A percentile compares a stretch with the other conserved stretches of the same genome.
These are phyloP conservation scores for Colostygia pectinataria DNA, from an alignment of 2,888 invertebrate genomes.

Conservation along the genomic window DNA sequence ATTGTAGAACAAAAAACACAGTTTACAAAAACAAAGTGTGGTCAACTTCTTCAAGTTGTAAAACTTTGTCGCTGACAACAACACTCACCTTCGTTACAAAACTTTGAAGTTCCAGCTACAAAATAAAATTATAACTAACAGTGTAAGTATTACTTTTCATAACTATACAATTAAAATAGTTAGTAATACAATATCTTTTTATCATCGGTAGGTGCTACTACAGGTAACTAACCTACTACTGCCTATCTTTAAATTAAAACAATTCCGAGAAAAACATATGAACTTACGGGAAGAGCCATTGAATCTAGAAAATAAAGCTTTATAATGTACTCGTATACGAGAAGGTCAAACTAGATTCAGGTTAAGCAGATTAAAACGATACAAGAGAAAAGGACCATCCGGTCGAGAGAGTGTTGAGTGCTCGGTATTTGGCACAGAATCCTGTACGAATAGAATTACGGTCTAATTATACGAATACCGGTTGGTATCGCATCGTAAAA, in stretches of 20 bases:
- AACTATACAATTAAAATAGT: too few species aligned
- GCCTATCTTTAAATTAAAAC: not conserved
- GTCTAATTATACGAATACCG: constrained; percentile 70
- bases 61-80: too few species aligned
- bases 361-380: constrained; percentile 21
- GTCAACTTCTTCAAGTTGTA: too few species aligned
- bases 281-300: not conserved
- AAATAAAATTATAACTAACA: too few species aligned
- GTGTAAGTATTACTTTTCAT: too few species aligned
- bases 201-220: too few species aligned
- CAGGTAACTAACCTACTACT: too few species aligned
- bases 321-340: constrained; percentile 9
- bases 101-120: too few species aligned
- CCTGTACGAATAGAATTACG: constrained; percentile 62
- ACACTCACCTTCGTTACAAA: too few species aligned
- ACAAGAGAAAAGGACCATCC: constrained; percentile 20
- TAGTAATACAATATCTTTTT: too few species aligned
- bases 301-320: constrained; percentile 1
- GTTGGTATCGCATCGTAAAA: constrained; percentile 50
- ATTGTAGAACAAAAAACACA: too few species aligned
- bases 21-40: too few species aligned
- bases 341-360: constrained; percentile 23
- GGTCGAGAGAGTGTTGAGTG: constrained; percentile 21
- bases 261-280: not conserved
- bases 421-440: constrained; percentile 45